Percentiles rank a stretch among this genome's conserved stretches.
Evolutionary conservation across 2,888 invertebrate genomes (phyloP).

Genomic region (Tetragonula carbonaria): DNA sequence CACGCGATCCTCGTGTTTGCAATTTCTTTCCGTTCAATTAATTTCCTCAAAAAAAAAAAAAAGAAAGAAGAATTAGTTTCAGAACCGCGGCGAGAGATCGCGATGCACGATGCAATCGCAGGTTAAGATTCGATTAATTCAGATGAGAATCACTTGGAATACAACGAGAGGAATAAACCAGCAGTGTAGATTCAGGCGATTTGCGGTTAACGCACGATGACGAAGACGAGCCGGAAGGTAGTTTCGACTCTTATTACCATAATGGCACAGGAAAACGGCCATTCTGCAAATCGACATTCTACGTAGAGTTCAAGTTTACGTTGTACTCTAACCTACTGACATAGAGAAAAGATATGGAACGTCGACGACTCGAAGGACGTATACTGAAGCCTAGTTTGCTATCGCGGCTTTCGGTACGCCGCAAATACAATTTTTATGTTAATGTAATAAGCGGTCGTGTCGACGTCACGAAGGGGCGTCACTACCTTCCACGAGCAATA

Average conservation of each 20-base stretch:
- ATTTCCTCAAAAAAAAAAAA: too few relatives aligned
- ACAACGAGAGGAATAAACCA: background rate
- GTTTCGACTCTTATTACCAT: background rate
- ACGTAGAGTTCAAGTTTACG: background rate
- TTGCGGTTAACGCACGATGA: background rate
- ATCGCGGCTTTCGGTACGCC: conserved; percentile 7
- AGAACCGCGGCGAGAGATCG: too few relatives aligned
- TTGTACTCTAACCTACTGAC: background rate
- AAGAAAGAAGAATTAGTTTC: too few relatives aligned
- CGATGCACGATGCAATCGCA: too few relatives aligned
- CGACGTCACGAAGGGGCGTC: background rate
- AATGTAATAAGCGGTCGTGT: conserved; percentile 58
- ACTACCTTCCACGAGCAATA: background rate
- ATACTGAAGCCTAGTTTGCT: background rate
- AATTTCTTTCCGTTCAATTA: background rate
- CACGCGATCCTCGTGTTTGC: background rate
- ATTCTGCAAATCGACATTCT: background rate
- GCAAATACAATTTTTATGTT: conserved; percentile 62
- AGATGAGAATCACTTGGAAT: background rate
- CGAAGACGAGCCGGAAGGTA: background rate
- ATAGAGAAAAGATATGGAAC: background rate
- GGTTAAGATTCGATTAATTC: background rate
- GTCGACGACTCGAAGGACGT: background rate
- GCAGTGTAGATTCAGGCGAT: background rate
- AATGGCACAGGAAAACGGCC: background rate